Conservation (phyloP, 2,888 invertebrate genomes). For the Gastrophysa polygoni region DNA sequence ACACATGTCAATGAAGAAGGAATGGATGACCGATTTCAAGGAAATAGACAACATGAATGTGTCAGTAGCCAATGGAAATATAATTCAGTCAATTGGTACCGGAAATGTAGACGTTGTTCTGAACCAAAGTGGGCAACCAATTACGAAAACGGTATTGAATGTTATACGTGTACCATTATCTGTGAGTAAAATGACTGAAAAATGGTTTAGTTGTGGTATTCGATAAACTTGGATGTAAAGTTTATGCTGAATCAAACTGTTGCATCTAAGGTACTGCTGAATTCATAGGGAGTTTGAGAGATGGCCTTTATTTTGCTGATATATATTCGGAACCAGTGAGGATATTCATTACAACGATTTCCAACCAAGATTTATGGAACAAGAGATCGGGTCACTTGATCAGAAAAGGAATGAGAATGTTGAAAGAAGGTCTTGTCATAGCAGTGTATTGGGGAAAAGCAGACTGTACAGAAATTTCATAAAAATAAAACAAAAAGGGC, state of each 20-base stretch:
- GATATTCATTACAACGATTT: not conserved
- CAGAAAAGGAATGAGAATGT: not conserved
- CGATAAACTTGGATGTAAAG: not conserved
- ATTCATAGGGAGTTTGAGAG: not conserved
- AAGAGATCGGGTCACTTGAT: not conserved
- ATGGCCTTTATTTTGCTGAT: not conserved
- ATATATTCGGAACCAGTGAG: not conserved
- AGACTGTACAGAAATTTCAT: not conserved
- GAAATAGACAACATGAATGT: not conserved
- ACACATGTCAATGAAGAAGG: not conserved
- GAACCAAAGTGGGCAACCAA: not conserved
- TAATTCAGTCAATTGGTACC: not conserved
- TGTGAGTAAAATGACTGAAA: conserved; percentile 2
- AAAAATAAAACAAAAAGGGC: not conserved
- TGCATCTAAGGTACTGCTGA: not conserved
- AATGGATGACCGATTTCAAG: not conserved
- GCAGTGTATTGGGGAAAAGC: not conserved
- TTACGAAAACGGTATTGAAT: not conserved
- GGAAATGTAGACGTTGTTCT: not conserved
- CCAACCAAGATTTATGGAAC: not conserved
- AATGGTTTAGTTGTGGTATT: not conserved
- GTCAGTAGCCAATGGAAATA: not conserved
- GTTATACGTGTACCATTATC: not conserved
- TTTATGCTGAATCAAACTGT: not conserved
- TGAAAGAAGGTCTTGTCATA: not conserved